A percentile compares a stretch with the other conserved stretches of the same genome.
Conservation (phyloP, 2,113 vertebrate genomes). For the Balaenoptera acutorostrata region DNA sequence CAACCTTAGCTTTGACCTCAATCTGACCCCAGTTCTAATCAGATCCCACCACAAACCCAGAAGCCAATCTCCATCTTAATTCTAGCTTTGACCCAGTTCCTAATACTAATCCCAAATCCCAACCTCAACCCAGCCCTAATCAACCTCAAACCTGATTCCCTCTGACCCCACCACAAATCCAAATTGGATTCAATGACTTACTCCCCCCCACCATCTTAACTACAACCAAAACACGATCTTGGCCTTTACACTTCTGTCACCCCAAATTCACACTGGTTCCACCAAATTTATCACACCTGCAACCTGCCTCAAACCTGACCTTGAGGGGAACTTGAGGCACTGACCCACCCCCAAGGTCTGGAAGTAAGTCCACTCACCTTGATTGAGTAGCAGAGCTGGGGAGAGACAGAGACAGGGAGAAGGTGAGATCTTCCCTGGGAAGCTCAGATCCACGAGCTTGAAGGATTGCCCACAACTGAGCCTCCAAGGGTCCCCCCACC, state of each 20-base stretch:
- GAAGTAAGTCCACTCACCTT: constrained; percentile 84
- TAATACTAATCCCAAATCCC: neutral
- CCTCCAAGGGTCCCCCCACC: neutral
- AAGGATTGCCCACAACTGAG: neutral
- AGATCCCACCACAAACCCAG: neutral
- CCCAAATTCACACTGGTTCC: neutral
- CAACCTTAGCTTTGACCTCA: neutral
- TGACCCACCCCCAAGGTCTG: neutral
- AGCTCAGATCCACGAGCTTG: neutral
- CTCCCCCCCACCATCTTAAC: neutral
- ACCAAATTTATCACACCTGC: neutral
- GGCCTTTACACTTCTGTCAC: neutral
- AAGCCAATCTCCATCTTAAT: neutral
- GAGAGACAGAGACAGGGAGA: constrained; percentile 68
- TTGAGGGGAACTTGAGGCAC: neutral
- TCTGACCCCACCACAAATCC: neutral
- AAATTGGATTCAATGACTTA: neutral
- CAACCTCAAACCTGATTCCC: neutral
- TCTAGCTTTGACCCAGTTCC: neutral
- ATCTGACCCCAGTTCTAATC: neutral
- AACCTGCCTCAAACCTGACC: neutral
- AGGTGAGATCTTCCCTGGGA: constrained; percentile 13
- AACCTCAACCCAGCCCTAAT: neutral
- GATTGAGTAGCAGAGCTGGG: constrained; percentile 84
- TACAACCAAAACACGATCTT: neutral